Evolutionary conservation across 2,888 invertebrate genomes (phyloP), one percentile per base, ranked within the genome.

Genomic region (Cephus sareptanus): DNA sequence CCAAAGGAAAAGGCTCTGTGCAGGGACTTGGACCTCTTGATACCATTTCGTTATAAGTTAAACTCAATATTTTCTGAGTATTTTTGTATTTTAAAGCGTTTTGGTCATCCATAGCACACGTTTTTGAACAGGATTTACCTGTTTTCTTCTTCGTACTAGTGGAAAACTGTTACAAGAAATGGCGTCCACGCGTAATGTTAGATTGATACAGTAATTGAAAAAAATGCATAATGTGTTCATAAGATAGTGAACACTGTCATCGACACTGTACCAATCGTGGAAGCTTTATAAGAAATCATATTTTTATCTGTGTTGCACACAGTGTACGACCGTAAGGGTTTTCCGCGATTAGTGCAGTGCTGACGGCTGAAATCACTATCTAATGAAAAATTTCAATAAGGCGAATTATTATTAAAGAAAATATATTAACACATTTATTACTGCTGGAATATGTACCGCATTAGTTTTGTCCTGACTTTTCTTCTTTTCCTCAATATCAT

Each of bases 11-110:
- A 15, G 80, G 75, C 56, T 83, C 80, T 9, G 75, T 79, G 69
- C 81, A 84, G 3, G 83, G 83, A 12, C 69, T 23, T 1, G 78
- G 77, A 35, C 83, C 84, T 78, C 79, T 77, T 37, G 82, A 81
- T 11, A 81, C 69, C 84, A 84, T 84, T 70, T 83, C 84, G 40
- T 83, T 80, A 68, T 84, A 84, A 15, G 81, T 83, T 23, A 84
- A 78, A 69, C 84, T 84, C 31, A 37, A 76, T 34, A 74, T 40
- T 56, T 56, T 56, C 23, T 56, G 56, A 23, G 9, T 56, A 23
- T 56, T 56, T 23, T 0, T 56, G 56, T 23, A 23, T 56, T 23
- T 56, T 23, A 56, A 56, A 23, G 56, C 23, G 23, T 56, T 56
- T 56, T 23, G 9, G 0, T 15, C 23, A 56, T 56, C 9, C 56